These are phyloP conservation scores for Diabrotica virgifera DNA, from an alignment of 1,140 invertebrate species.

Conservation along the genomic window DNA sequence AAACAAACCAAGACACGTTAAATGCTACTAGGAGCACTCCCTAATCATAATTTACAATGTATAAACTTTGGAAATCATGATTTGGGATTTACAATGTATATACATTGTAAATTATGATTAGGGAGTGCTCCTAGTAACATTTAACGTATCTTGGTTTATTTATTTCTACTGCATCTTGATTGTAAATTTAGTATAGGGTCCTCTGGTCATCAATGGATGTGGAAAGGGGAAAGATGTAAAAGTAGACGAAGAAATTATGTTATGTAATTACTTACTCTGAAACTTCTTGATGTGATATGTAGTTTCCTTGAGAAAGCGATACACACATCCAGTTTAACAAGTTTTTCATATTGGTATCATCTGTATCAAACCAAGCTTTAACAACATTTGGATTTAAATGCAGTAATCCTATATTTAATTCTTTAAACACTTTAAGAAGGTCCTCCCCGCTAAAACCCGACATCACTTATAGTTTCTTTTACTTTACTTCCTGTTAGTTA, in stretches of 20 bases:
- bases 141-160: no score
- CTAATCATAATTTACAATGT: no score
- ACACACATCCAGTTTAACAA: constrained; percentile 35
- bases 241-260: not conserved
- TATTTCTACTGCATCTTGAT: no score
- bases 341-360: constrained; percentile 28
- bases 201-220: no score
- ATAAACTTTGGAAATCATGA: no score
- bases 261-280: constrained; percentile 31
- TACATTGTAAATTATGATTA: no score
- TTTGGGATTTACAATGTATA: no score
- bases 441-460: constrained; percentile 25
- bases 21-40: no score
- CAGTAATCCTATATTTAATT: constrained; percentile 29
- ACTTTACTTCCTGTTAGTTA: no score
- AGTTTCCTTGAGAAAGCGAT: constrained; percentile 28
- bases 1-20: no score
- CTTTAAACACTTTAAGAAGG: constrained; percentile 27
- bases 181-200: no score
- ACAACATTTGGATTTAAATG: constrained; percentile 32
- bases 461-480: not conserved
- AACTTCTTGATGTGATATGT: constrained; percentile 29
- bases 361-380: constrained; percentile 40
- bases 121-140: no score
- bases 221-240: constrained; percentile 4